These are phyloP conservation scores for Bursaphelenchus okinawaensis DNA, from an alignment of 2,888 invertebrate genomes.

Conservation along the genomic window DNA sequence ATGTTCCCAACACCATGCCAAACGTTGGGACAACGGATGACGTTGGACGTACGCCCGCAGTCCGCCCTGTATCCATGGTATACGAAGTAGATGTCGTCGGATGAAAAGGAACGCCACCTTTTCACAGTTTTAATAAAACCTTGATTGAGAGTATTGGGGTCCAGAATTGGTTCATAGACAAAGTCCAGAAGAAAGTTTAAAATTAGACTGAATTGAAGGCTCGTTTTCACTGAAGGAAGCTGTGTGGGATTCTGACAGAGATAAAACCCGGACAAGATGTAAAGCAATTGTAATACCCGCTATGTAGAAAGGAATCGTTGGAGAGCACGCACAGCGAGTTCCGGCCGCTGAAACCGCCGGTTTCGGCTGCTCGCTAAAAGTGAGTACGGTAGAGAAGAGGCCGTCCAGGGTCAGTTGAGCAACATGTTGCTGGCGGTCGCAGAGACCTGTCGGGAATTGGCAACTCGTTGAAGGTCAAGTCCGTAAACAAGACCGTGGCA, in stretches of 20 bases:
- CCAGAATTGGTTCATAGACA: background rate
- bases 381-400: no score
- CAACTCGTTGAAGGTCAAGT: no score
- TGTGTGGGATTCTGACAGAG: background rate
- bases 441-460: no score
- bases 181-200: background rate
- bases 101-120: background rate
- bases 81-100: background rate
- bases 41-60: background rate
- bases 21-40: background rate
- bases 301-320: no score
- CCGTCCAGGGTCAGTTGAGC: no score
- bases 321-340: no score
- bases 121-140: background rate
- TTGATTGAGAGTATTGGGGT: background rate
- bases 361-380: no score
- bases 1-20: slow-evolving; percentile 27
- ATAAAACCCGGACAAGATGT: background rate
- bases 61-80: background rate
- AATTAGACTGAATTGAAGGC: background rate
- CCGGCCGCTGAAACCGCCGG: no score
- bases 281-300: background rate
- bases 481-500: background rate
- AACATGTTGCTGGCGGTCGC: no score
- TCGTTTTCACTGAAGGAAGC: background rate